Evolutionary conservation across 2,113 vertebrate species (phyloP), one percentile per base, ranked within the genome.

Genomic region (Gallinago paraguaiae): DNA sequence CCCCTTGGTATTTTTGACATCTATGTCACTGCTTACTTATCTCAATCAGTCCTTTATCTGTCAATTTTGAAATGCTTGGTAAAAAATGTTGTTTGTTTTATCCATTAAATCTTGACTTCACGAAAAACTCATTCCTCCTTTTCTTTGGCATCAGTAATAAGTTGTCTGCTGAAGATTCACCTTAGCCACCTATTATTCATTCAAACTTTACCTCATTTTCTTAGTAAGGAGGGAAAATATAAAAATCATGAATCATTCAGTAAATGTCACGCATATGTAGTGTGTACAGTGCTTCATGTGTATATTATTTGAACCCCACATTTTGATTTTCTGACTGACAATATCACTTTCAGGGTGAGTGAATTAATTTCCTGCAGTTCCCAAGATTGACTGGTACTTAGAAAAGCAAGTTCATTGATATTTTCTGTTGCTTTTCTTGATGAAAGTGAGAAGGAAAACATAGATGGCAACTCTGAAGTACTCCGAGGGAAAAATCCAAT

Each of bases 271-370:
- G 43, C 46, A 93, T 83, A 78, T 23, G 10, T 64, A 64, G 10
- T 78, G 39, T 71, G 25, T 45, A 77, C 63, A 90, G 16, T 85
- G 30, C 48, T 95, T 48, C 46, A 90, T 67, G 46, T 71, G 31
- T 77, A 82, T 74, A 59, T 79, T 90, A 95, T 93, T 89, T 95
- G 81, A 95, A 90, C 20, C 1, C 28, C 3, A 1, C 23, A 82
- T 96, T 97, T 96, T 97, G 75, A 86, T 96, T 93, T 95, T 95
- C 74, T 96, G 93, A 93, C 60, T 93, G 86, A 88, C 87, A 96
- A 54, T 68, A 91, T 92, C 65, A 69, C 18, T 93, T 97, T 94
- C 86, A 93, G 93, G 41, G 31, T 95, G 71, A 95, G 19, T 86
- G 56, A 87, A 51, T 60, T 93, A 93, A 94, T 95, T 96, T 95